Base-by-base conservation (phyloP, 2,797 vertebrate genomes). In the Remorina albescens region DNA sequence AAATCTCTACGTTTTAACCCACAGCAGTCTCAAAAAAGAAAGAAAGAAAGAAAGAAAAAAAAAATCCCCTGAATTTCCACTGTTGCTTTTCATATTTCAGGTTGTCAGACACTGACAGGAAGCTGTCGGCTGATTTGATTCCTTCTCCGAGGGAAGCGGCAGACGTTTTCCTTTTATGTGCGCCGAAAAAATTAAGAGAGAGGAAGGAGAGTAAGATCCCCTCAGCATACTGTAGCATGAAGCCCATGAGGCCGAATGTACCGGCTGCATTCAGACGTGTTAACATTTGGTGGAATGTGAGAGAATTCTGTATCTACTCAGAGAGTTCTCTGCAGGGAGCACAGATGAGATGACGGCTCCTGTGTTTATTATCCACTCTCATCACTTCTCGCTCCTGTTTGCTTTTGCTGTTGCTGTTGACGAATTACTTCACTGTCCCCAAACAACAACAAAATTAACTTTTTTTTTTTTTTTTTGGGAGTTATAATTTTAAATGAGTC, bases 231-330 rank as follows among this genome's bases (percentile, higher is more conserved):
- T 69, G 70, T 47, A 78, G 42, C 60, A 67, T 36, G 65, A 73
- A 76, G 55, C 74, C 73, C 74, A 54, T 5, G 71, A 84, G 85
- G 59, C 70, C 41, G 21, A 79, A 76, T 57, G 80, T 70, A 69
- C 60, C 8, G 34, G 41, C 71, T 47, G 77, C 57, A 69, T 63
- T 70, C 64, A 72, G 46, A 75, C 39, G 12, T 55, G 66, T 61
- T 71, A 70, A 64, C 66, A 42, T 74, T 78, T 37, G 71, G 67
- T 49, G 47, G 54, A 51, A 74, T 53, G 65, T 44, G 69, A 54
- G 67, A 63, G 47, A 59, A 46, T 11, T 67, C 34, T 44, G 21
- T 41, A 47, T 74, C 13, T 49, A 36, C 50, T 57, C 16, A 74
- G 55, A 79, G 37, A 65, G 32, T 66, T 5, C 46, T 41, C 72